A percentile compares a stretch with the other conserved stretches of the same genome.
Evolutionary conservation across 1,140 invertebrate genomes (phyloP).

Genomic region (Halyomorpha halys): DNA sequence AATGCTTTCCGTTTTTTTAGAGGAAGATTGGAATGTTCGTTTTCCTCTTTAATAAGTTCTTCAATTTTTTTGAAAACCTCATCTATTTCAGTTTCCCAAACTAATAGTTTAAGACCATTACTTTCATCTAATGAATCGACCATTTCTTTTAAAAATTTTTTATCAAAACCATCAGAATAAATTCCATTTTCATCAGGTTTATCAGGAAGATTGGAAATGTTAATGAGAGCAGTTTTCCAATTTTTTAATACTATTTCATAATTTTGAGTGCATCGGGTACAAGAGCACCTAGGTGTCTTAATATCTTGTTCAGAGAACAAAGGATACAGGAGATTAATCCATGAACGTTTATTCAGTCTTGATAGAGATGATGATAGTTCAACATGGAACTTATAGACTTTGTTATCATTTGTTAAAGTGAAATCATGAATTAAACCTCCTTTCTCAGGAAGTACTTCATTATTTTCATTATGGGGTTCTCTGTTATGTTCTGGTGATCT

Average conservation of each 20-base stretch:
- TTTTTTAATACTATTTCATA: background rate
- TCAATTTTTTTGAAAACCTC: background rate
- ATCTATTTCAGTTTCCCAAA: background rate
- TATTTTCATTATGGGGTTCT: no score
- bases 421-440: constrained; percentile 18
- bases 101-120: background rate
- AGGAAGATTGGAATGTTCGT: constrained; percentile 9
- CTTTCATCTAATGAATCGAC: no score
- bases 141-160: background rate
- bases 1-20: constrained; percentile 24
- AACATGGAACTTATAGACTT: constrained; percentile 14
- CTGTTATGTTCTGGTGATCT: no score
- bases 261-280: constrained; percentile 17
- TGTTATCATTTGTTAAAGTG: constrained; percentile 16
- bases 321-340: background rate
- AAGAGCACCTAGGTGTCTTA: background rate
- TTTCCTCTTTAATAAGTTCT: constrained; percentile 2
- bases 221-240: constrained; percentile 6
- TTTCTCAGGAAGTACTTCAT: no score
- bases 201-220: background rate
- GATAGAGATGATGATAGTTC: background rate
- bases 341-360: background rate
- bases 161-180: background rate
- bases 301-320: background rate
- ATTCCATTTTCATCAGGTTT: background rate